Conservation (phyloP, 2,888 invertebrate species). For the Campoplex capitator region DNA sequence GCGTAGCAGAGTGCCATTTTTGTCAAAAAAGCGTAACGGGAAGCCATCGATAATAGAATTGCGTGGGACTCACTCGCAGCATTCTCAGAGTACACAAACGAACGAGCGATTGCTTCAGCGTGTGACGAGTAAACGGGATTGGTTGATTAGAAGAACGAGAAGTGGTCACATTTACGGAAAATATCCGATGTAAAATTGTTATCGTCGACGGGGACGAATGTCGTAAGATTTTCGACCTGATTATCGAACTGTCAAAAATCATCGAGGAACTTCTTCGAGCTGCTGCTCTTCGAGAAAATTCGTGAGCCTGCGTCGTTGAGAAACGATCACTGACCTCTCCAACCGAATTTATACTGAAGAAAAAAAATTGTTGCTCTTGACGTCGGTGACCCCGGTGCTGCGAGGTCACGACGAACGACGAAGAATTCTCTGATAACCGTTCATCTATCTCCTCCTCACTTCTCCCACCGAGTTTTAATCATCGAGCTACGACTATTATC, state of each 20-base stretch:
- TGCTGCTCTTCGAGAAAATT: slow-evolving; percentile 3
- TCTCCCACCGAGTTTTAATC: background rate
- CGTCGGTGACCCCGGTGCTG: slow-evolving; percentile 38
- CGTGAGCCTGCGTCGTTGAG: background rate
- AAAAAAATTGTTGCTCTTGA: slow-evolving; percentile 3
- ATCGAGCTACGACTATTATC: slow-evolving; percentile 35
- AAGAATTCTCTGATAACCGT: slow-evolving; percentile 48
- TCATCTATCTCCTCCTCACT: slow-evolving; percentile 26
- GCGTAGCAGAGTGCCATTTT: slow-evolving; percentile 9
- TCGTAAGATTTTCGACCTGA: background rate
- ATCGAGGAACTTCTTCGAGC: background rate
- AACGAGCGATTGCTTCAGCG: slow-evolving; percentile 58
- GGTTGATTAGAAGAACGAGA: slow-evolving; percentile 77
- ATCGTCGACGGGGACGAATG: slow-evolving; percentile 29
- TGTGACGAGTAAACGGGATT: slow-evolving; percentile 63
- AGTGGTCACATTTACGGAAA: slow-evolving; percentile 79
- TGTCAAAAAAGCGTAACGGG: slow-evolving; percentile 25
- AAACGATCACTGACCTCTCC: slow-evolving; percentile 59
- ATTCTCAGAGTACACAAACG: slow-evolving; percentile 73
- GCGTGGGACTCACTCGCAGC: slow-evolving; percentile 59
- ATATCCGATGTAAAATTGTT: slow-evolving; percentile 72
- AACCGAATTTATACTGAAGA: slow-evolving; percentile 22
- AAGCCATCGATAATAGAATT: slow-evolving; percentile 38
- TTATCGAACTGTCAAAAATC: background rate
- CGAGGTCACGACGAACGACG: slow-evolving; percentile 33